Conservation (phyloP, 2,888 invertebrate species). For the Sarcophaga subvicina region DNA sequence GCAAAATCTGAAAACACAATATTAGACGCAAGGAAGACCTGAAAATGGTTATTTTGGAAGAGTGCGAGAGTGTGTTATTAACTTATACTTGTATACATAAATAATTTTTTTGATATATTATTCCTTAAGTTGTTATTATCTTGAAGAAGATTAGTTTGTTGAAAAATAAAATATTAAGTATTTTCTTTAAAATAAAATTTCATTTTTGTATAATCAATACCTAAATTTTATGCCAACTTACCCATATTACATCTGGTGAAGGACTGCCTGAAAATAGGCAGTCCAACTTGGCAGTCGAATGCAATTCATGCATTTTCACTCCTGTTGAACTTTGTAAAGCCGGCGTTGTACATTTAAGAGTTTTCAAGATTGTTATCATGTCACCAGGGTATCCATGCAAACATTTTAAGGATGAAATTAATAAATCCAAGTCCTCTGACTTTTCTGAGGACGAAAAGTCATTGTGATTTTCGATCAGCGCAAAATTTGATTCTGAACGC, state of each 20-base stretch:
- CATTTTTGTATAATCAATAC: neutral
- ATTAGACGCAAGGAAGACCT: no score
- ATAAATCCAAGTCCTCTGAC: conserved; percentile 75
- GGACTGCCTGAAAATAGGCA: conserved; percentile 91
- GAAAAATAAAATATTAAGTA: neutral
- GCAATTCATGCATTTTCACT: conserved; percentile 85
- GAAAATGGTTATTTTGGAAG: no score
- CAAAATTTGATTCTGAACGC: conserved; percentile 78
- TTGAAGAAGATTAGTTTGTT: neutral
- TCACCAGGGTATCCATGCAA: conserved; percentile 86
- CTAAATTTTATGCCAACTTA: conserved; percentile 60
- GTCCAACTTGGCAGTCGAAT: conserved; percentile 87
- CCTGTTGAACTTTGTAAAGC: conserved; percentile 85
- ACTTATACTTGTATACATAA: no score
- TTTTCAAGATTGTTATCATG: conserved; percentile 87
- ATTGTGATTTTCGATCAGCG: conserved; percentile 77
- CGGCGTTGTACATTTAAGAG: conserved; percentile 88
- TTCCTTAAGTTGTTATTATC: no score
- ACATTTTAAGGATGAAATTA: conserved; percentile 85
- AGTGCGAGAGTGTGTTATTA: no score
- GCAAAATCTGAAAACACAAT: no score
- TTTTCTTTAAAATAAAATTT: neutral
- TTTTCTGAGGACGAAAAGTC: conserved; percentile 61
- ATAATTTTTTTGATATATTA: no score
- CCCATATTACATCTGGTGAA: conserved; percentile 91